phyloP scores from a whole-genome alignment of 1,140 invertebrate genomes.

The Drosophila tani region DNA sequence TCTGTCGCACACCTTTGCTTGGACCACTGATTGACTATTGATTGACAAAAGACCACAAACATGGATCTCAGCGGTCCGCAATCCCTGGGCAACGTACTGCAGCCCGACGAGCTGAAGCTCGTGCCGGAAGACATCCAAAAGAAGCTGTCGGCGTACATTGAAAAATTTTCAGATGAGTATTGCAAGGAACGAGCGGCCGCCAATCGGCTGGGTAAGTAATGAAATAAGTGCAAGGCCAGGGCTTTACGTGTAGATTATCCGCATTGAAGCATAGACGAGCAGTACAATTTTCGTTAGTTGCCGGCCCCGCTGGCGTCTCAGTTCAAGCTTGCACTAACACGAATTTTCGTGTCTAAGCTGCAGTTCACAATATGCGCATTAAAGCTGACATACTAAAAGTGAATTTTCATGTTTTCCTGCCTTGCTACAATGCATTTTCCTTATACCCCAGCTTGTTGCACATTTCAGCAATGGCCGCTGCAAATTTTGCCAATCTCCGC shows the following conservation, averaged over 20 bases:
- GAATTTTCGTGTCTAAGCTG: neutral
- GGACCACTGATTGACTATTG: constrained; percentile 9
- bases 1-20: neutral
- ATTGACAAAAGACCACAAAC: constrained; percentile 2
- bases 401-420: neutral
- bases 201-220: constrained; percentile 55
- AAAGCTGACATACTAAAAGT: neutral
- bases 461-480: constrained; percentile 30
- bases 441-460: constrained; percentile 6
- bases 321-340: no score
- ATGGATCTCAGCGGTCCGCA: constrained; percentile 77
- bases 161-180: constrained; percentile 67
- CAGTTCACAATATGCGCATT: neutral
- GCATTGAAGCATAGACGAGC: neutral
- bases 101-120: constrained; percentile 67
- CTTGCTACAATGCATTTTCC: constrained; percentile 1
- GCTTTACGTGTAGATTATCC: neutral
- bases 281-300: neutral
- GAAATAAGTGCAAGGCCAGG: neutral
- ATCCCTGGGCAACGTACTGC: constrained; percentile 63
- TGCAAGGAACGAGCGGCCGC: constrained; percentile 47
- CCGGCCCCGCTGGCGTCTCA: neutral
- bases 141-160: constrained; percentile 87
- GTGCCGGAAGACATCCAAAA: constrained; percentile 67
- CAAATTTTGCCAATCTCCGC: neutral